A percentile compares a stretch with the other conserved stretches of the same genome.
These are phyloP conservation scores for Parus major DNA, from an alignment of 2,113 vertebrate genomes.

Conservation along the genomic window DNA sequence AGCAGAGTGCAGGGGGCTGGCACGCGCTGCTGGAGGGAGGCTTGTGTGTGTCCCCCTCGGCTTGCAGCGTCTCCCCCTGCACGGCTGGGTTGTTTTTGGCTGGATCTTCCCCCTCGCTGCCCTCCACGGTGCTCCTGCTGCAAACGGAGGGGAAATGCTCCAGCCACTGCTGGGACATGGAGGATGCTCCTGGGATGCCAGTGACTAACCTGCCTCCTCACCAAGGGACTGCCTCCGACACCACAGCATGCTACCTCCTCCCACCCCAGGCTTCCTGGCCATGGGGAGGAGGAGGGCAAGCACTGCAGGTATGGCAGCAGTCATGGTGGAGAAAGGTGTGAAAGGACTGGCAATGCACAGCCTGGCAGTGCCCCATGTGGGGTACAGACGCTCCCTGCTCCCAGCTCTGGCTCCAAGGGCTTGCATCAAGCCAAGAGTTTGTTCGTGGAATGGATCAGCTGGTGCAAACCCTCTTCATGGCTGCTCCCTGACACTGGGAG, in stretches of 20 bases:
- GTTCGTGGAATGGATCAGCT: neutral
- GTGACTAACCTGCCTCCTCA: neutral
- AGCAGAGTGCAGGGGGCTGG: neutral
- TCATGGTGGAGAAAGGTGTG: neutral
- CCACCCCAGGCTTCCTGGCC: neutral
- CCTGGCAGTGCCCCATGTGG: neutral
- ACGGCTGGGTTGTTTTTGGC: neutral
- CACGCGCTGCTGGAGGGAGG: neutral
- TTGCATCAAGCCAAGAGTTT: conserved; percentile 9
- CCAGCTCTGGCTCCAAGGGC: neutral
- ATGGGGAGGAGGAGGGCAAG: neutral
- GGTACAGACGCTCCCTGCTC: neutral
- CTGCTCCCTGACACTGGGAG: neutral
- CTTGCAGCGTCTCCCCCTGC: neutral
- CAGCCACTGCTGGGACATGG: neutral
- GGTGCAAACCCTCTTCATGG: neutral
- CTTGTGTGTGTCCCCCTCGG: neutral
- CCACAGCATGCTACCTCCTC: neutral
- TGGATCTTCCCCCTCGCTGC: neutral
- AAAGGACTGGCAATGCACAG: neutral
- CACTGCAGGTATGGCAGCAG: neutral
- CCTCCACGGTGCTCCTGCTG: neutral
- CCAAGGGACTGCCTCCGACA: neutral
- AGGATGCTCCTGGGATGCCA: neutral
- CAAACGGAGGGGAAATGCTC: neutral